Evolutionary conservation across 2,113 vertebrate species (phyloP).

Genomic region (Paracanthobrama guichenoti): DNA sequence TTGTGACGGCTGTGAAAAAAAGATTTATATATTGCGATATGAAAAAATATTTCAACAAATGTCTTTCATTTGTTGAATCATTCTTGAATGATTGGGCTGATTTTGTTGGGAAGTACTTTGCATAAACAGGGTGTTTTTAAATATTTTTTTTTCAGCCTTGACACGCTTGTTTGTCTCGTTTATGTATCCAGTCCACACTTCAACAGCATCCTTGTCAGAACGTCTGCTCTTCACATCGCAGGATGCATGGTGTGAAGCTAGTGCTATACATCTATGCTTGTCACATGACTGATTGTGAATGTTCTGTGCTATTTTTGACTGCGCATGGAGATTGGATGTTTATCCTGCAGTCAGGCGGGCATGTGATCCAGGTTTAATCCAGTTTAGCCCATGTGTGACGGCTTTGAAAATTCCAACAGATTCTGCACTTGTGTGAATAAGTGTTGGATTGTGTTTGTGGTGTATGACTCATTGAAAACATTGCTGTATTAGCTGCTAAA

Average conservation of each 20-base stretch:
- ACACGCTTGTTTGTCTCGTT: neutral
- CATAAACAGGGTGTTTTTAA: neutral
- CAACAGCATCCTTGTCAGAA: slow-evolving; percentile 12
- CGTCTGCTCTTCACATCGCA: neutral
- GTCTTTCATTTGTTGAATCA: too few species aligned
- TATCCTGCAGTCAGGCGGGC: slow-evolving; percentile 14
- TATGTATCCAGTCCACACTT: neutral
- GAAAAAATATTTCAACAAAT: too few species aligned
- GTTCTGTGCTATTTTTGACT: slow-evolving; percentile 50
- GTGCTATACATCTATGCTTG: neutral
- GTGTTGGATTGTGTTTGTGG: slow-evolving; percentile 28
- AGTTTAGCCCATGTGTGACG: slow-evolving; percentile 20
- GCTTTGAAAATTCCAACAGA: slow-evolving; percentile 27
- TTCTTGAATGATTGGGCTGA: too few species aligned
- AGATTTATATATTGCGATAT: too few species aligned
- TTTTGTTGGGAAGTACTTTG: too few species aligned
- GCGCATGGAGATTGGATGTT: neutral
- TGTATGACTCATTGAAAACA: neutral
- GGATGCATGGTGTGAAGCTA: slow-evolving; percentile 21
- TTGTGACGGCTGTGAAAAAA: too few species aligned
- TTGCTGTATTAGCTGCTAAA: neutral
- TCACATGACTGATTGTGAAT: slow-evolving; percentile 44
- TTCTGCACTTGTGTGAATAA: slow-evolving; percentile 19
- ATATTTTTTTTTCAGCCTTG: neutral
- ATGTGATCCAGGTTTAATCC: slow-evolving; percentile 23